Base-by-base conservation (phyloP, 1,140 invertebrate species). In the Drosophila parvula region DNA sequence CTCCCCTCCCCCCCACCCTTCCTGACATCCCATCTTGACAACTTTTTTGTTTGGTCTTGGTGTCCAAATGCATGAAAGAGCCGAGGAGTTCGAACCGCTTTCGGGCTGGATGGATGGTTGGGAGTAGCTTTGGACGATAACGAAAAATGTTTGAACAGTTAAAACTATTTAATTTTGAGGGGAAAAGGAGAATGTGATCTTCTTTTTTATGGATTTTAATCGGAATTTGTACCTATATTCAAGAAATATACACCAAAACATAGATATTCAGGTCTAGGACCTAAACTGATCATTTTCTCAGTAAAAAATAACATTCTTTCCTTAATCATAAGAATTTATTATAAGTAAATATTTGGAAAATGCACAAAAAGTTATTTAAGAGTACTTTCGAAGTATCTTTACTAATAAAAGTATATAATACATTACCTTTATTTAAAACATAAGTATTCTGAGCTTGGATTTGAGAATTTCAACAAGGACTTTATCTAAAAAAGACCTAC, bases 1-100 rank as follows among this genome's bases (percentile, higher is more conserved):
- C 28, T n/a, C n/a, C 40, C 3, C 27, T 14, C 14, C n/a, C 44
- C 16, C 22, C n/a, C 44, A 41, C 10, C 44, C 50, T 45, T 50
- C 30, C 22, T n/a, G 48, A 30, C 12, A 28, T 47, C 47, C 47
- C 40, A 48, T 60, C 48, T 47, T 50, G 63, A 62, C 74, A 63
- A 48, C 36, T 47, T 63, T 56, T 81, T 50, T 85, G 81, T 79
- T 85, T 61, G 67, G 51, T 77, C 74, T 77, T 58, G 73, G 40
- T 85, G 81, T 64, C 68, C 81, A 81, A 84, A 85, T 73, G 77
- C 64, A 76, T 60, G 57, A 27, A 22, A 45, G 43, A 28, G 44
- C 44, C 22, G 32, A 36, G 36, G 61, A 45, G 50, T 51, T 57
- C 40, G 53, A 74, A 63, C 59, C 51, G 67, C 64, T 81, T 59